A percentile compares a stretch with the other conserved stretches of the same genome.
Evolutionary conservation across 92 coral and sea anemone species (phyloP).

Genomic region (Epizoanthus fatuus): DNA sequence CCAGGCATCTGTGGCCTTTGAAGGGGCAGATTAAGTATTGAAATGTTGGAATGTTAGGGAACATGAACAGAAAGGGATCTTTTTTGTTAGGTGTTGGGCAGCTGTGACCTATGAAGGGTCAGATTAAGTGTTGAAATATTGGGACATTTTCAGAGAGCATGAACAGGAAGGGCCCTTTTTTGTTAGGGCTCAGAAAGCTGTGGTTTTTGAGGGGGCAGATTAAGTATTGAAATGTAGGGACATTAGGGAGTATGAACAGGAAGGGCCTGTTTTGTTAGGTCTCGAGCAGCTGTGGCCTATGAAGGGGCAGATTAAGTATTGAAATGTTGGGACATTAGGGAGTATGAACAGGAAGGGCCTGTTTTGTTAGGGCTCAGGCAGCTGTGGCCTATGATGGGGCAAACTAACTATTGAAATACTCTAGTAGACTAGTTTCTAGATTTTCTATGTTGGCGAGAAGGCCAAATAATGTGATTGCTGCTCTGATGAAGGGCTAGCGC

Average conservation of each 20-base stretch:
- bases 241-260: slow-evolving; percentile 85
- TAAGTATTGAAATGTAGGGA: no score
- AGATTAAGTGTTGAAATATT: no score
- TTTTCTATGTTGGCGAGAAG: no score
- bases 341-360: slow-evolving; percentile 98
- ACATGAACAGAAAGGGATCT: slow-evolving; percentile 27
- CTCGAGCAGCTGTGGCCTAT: slow-evolving; percentile 93
- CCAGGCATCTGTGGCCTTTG: slow-evolving; percentile 94
- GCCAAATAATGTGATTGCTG: no score
- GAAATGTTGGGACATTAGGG: slow-evolving; percentile 14
- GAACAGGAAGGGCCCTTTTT: slow-evolving; percentile 80
- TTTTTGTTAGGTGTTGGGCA: no score
- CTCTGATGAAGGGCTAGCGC: no score
- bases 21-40: slow-evolving; percentile 75
- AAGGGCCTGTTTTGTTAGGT: slow-evolving; percentile 95
- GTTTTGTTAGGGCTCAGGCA: slow-evolving; percentile 87
- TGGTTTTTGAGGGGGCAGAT: slow-evolving; percentile 13
- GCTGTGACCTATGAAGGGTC: no score
- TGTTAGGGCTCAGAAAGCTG: slow-evolving; percentile 89
- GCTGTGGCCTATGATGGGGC: slow-evolving; percentile 96
- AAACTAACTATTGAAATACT: slow-evolving; percentile 58
- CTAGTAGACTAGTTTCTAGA: background rate
- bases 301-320: slow-evolving; percentile 58
- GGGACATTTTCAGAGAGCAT: no score
- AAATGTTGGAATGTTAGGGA: background rate